Evolutionary conservation across 2,113 vertebrate genomes (phyloP).

Genomic region (Paramisgurnus dabryanus): DNA sequence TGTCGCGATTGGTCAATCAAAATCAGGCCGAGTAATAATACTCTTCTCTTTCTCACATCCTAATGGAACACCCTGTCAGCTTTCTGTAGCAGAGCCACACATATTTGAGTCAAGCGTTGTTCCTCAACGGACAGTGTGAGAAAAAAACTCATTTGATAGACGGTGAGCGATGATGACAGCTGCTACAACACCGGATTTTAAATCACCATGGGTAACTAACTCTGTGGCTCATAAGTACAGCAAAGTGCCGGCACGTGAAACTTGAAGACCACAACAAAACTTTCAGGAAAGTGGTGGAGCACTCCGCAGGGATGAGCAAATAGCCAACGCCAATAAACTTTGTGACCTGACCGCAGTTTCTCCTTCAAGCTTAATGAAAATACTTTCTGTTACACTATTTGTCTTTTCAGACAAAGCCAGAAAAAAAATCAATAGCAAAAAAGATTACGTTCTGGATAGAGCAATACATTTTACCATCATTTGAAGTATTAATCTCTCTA

Average conservation of each 20-base stretch:
- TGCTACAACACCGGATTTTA: slow-evolving; percentile 31
- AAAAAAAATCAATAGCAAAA: not conserved
- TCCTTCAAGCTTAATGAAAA: not conserved
- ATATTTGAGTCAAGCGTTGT: slow-evolving; percentile 6
- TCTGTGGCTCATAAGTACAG: not conserved
- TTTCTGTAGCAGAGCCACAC: slow-evolving; percentile 29
- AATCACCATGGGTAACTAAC: slow-evolving; percentile 20
- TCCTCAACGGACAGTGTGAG: not conserved
- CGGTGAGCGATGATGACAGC: slow-evolving; percentile 20
- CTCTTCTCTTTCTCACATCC: slow-evolving; percentile 18
- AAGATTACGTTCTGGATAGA: not conserved
- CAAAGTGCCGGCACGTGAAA: not conserved
- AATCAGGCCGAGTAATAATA: too few species aligned
- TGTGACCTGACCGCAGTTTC: not conserved
- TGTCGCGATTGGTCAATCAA: too few species aligned
- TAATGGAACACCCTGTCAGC: slow-evolving; percentile 49
- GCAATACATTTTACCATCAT: too few species aligned
- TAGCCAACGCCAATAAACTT: not conserved
- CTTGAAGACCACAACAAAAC: not conserved
- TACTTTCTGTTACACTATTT: not conserved
- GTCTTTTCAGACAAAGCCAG: not conserved
- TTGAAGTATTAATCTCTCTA: too few species aligned
- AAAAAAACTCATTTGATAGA: slow-evolving; percentile 43
- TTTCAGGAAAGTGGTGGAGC: not conserved
- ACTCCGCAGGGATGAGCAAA: not conserved